Conservation (phyloP, 2,113 vertebrate species). For the Petrocephalus microphthalmus region DNA sequence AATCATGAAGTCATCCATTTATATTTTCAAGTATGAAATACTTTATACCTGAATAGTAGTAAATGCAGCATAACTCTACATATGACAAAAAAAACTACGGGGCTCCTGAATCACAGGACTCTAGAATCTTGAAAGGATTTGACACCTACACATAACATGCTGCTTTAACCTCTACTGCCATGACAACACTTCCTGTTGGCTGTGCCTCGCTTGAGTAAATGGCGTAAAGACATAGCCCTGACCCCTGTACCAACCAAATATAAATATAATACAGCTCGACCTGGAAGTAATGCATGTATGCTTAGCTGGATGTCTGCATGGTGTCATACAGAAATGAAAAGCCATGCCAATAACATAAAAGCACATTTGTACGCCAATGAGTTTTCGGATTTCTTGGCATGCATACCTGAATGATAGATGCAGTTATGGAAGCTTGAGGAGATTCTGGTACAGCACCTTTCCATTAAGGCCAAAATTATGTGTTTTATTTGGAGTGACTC, state of each 20-base stretch:
- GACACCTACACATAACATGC: constrained; percentile 22
- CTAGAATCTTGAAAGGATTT: not conserved
- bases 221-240: not conserved
- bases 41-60: not conserved
- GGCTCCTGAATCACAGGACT: not conserved
- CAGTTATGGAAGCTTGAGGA: not conserved
- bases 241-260: not conserved
- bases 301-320: not conserved
- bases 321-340: not conserved
- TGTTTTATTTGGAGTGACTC: not conserved
- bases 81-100: not conserved
- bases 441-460: not conserved
- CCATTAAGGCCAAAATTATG: not conserved
- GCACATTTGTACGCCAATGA: not conserved
- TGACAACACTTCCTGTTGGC: constrained; percentile 30
- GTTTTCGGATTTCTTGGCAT: not conserved
- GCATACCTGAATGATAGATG: not conserved
- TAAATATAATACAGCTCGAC: not conserved
- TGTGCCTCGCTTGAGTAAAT: constrained; percentile 5
- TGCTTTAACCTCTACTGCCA: constrained; percentile 22
- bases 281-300: not conserved
- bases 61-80: not conserved
- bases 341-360: not conserved
- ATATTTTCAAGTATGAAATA: not conserved
- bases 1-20: not conserved